These are phyloP conservation scores for Aplysina aerophoba DNA, from an alignment of 37 sponge, comb jelly and placozoan genomes.

Conservation along the genomic window DNA sequence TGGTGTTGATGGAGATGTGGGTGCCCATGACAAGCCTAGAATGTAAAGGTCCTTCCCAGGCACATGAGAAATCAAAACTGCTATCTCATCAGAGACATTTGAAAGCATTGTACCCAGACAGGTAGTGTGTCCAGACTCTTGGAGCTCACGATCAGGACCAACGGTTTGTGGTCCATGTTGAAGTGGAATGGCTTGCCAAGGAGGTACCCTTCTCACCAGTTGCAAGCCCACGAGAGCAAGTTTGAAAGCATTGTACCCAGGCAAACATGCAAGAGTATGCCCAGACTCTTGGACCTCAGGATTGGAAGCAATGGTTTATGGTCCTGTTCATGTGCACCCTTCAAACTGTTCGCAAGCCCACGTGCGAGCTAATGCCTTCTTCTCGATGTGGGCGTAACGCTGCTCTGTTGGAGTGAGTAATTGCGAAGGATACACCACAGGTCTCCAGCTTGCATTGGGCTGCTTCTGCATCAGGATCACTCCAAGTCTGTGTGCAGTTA, in stretches of 20 bases:
- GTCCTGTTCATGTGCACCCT: conserved; percentile 30
- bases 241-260: too few species aligned
- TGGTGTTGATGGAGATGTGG: neutral
- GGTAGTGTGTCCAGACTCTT: conserved; percentile 48
- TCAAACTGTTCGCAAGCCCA: conserved; percentile 44
- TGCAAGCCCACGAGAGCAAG: too few species aligned
- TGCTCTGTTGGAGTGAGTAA: conserved; percentile 27
- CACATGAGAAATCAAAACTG: conserved; percentile 33
- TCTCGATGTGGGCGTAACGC: conserved; percentile 24
- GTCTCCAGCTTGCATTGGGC: neutral
- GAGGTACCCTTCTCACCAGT: conserved; percentile 20
- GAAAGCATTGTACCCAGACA: conserved; percentile 30
- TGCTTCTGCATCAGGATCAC: neutral
- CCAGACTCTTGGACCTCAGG: conserved; percentile 7
- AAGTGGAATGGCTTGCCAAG: conserved; percentile 24
- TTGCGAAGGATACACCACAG: conserved; percentile 14
- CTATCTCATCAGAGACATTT: conserved; percentile 39
- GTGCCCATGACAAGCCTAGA: conserved; percentile 36
- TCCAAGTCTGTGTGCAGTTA: too few species aligned
- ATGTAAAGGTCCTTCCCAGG: conserved; percentile 36
- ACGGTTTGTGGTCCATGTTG: conserved; percentile 57
- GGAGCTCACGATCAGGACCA: conserved; percentile 39
- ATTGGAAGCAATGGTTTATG: conserved; percentile 37
- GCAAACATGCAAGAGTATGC: too few species aligned
- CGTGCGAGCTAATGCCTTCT: conserved; percentile 22